Conservation (phyloP, 2,888 invertebrate species). For the Diarsia rubi region DNA sequence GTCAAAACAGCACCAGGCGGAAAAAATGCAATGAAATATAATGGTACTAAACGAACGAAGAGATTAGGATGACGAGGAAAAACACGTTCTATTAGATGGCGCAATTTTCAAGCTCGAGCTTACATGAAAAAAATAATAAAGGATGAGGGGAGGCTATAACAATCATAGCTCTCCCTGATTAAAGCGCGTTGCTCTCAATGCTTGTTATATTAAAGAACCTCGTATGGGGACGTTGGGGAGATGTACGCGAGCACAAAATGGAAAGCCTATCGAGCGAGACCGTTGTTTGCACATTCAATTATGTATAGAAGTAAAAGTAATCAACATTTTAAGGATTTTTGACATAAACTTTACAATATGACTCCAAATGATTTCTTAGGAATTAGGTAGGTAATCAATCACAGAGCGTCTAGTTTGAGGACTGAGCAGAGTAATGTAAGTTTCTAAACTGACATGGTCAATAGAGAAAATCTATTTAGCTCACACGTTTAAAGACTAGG, state of each 20-base stretch:
- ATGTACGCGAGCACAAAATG: conserved; percentile 27
- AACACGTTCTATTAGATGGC: conserved; percentile 46
- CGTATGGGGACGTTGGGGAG: conserved; percentile 25
- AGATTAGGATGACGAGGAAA: conserved; percentile 51
- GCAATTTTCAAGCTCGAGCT: conserved; percentile 44
- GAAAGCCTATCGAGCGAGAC: conserved; percentile 3
- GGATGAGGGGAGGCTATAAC: conserved; percentile 45
- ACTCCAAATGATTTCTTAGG: background rate
- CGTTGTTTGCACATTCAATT: conserved; percentile 28
- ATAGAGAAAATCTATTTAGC: no score
- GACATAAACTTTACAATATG: background rate
- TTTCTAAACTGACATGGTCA: no score
- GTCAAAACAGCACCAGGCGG: conserved; percentile 24
- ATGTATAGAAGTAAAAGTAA: background rate
- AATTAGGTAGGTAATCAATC: no score
- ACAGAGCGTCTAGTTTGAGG: background rate
- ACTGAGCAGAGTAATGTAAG: background rate
- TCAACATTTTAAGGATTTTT: background rate
- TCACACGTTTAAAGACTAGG: no score
- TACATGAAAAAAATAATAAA: conserved; percentile 54
- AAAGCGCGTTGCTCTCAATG: conserved; percentile 53
- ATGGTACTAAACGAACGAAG: conserved; percentile 44
- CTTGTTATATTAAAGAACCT: conserved; percentile 57
- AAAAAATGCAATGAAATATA: conserved; percentile 53
- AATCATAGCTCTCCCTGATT: conserved; percentile 54